Conservation (phyloP, 1,140 invertebrate genomes). For the Rhynchophorus ferrugineus region DNA sequence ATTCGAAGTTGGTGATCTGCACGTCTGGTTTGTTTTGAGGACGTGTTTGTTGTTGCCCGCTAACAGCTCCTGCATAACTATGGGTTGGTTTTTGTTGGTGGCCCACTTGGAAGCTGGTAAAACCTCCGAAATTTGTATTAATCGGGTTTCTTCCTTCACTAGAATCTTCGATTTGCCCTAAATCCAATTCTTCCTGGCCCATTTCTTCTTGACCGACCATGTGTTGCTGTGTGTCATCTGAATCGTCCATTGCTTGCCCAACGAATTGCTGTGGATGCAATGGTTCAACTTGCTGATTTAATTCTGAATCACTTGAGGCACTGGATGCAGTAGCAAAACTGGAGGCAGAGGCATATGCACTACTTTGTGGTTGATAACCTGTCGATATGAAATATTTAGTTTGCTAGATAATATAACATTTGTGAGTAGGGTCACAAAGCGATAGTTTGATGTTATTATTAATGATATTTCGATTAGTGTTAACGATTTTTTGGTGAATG, state of each 20-base stretch:
- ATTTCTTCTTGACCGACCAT: not conserved
- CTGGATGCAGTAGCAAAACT: not conserved
- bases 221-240: not conserved
- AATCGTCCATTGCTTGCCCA: constrained; percentile 12
- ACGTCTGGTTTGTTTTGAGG: too few species aligned
- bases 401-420: too few species aligned
- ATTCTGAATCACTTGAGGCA: constrained; percentile 17
- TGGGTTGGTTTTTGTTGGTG: too few species aligned
- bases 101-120: not conserved
- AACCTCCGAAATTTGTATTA: not conserved
- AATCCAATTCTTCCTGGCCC: constrained; percentile 3
- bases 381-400: too few species aligned
- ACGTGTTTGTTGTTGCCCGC: too few species aligned
- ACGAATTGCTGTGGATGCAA: not conserved
- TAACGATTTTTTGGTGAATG: too few species aligned
- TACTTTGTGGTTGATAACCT: not conserved
- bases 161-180: constrained; percentile 1
- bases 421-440: too few species aligned
- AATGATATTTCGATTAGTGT: too few species aligned
- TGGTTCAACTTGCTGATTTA: constrained; percentile 5
- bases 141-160: not conserved
- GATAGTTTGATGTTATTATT: too few species aligned
- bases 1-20: too few species aligned
- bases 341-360: not conserved
- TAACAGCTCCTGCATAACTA: too few species aligned